Evolutionary conservation across 2,888 invertebrate species (phyloP), one percentile per base, ranked within the genome.

Genomic region (Hirtodrosophila cameraria): DNA sequence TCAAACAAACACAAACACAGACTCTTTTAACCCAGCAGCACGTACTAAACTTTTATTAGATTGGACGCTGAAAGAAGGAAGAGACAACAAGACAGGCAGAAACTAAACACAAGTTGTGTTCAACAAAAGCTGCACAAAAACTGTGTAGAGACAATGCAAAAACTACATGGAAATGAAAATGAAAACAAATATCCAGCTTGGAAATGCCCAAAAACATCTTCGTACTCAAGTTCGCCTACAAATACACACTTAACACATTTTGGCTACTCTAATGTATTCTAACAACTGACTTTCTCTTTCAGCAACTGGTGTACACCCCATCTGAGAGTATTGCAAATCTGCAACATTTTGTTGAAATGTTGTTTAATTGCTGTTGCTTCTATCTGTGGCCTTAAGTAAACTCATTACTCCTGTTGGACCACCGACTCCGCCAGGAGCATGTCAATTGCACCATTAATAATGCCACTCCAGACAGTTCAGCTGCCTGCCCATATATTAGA

Each of bases 361-460:
- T n/a, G n/a, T n/a, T n/a, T n/a, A n/a, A n/a, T n/a, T n/a, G n/a
- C n/a, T n/a, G n/a, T n/a, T n/a, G n/a, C n/a, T n/a, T n/a, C n/a
- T n/a, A n/a, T n/a, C n/a, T n/a, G n/a, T n/a, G n/a, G n/a, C n/a
- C n/a, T n/a, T n/a, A n/a, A n/a, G n/a, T n/a, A 41, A 41, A 15
- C 38, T 54, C 69, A 77, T 66, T 73, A 64, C 55, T 73, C 85
- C 52, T 66, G 18, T 25, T 16, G 46, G 31, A 11, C 33, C 38
- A 28, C 15, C 23, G 23, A 31, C 45, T 54, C 62, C 39, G 13
- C 59, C 20, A 38, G 33, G 36, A 59, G 65, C 81, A 71, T 69
- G 84, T 84, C 82, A 86, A 86, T 77, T 86, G 78, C 78, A 65
- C 73, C 82, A 84, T 86, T 86, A 81, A 82, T 86, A 86, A 82